Percentiles rank a stretch among this genome's conserved stretches.
Evolutionary conservation across 2,797 vertebrate species (phyloP).

Genomic region (Cetoscarus ocellatus): DNA sequence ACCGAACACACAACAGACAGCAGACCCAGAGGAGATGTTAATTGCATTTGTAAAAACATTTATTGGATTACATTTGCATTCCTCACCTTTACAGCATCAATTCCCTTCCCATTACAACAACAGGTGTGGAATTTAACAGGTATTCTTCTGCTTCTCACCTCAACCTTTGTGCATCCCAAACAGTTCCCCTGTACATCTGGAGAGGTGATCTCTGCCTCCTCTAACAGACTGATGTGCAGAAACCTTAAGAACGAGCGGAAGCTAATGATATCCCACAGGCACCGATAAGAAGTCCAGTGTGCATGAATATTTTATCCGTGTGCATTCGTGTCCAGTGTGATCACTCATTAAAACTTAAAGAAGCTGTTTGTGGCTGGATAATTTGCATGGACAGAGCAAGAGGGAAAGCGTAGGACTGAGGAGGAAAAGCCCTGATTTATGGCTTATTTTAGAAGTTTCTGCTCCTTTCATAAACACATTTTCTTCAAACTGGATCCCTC

Average conservation of each 20-base stretch:
- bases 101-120: neutral
- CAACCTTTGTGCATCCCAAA: constrained; percentile 35
- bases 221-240: constrained; percentile 55
- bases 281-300: constrained; percentile 63
- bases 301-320: constrained; percentile 79
- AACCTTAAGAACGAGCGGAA: constrained; percentile 66
- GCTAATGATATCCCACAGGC: constrained; percentile 80
- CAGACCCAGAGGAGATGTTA: neutral
- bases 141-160: constrained; percentile 38
- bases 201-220: constrained; percentile 54
- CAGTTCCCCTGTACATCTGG: constrained; percentile 47
- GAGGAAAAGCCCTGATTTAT: constrained; percentile 50
- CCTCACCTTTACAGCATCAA: neutral
- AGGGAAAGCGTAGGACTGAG: constrained; percentile 16
- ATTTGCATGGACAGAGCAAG: constrained; percentile 57
- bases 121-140: constrained; percentile 10
- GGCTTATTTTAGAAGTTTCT: constrained; percentile 53
- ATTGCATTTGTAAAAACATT: neutral
- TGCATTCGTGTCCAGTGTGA: constrained; percentile 74
- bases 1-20: neutral
- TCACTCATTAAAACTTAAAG: constrained; percentile 79
- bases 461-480: constrained; percentile 41
- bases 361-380: constrained; percentile 70
- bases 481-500: constrained; percentile 47
- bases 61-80: neutral